These are phyloP conservation scores for Trematocara nigrifrons DNA, from an alignment of 2,113 vertebrate species.

Conservation along the genomic window DNA sequence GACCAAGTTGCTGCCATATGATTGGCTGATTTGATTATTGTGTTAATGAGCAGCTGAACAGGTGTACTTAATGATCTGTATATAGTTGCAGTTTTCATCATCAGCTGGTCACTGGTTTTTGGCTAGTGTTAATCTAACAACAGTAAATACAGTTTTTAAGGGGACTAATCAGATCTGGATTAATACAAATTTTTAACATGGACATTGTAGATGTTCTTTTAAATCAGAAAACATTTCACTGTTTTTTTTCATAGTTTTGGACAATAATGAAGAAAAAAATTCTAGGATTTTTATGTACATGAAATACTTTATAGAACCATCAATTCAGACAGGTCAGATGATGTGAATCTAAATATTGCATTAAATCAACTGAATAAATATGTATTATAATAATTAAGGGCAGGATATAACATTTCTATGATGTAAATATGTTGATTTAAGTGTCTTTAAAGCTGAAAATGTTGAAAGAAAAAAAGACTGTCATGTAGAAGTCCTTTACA, in stretches of 20 bases:
- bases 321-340: background rate
- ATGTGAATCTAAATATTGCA: background rate
- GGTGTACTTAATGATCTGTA: background rate
- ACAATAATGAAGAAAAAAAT: background rate
- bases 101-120: background rate
- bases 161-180: background rate
- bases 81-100: background rate
- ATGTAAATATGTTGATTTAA: background rate
- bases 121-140: background rate
- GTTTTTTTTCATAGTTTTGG: background rate
- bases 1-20: background rate
- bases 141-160: background rate
- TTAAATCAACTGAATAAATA: background rate
- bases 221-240: background rate
- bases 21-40: background rate
- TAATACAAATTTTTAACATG: background rate
- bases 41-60: background rate
- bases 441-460: background rate
- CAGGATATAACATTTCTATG: background rate
- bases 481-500: background rate
- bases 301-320: background rate
- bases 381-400: background rate
- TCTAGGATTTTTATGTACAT: background rate
- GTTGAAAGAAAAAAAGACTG: background rate
- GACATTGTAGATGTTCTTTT: background rate